Percentiles rank a stretch among this genome's conserved stretches.
These are phyloP conservation scores for Drosophila borborema DNA, from an alignment of 2,888 invertebrate genomes.

Conservation along the genomic window DNA sequence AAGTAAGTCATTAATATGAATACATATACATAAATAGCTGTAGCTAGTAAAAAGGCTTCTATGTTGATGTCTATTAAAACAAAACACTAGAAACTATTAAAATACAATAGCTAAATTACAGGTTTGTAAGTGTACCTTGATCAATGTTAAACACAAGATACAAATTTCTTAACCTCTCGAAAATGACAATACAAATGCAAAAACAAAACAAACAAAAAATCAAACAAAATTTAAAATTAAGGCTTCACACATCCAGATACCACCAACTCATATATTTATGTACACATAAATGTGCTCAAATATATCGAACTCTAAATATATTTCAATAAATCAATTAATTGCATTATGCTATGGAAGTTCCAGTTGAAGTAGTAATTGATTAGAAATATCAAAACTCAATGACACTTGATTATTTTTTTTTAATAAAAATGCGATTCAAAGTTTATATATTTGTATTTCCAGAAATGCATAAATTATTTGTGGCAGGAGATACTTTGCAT, in stretches of 20 bases:
- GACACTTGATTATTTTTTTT: slow-evolving; percentile 29
- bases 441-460: slow-evolving; percentile 37
- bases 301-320: slow-evolving; percentile 7
- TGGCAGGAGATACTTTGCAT: slow-evolving; percentile 7
- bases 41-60: slow-evolving; percentile 41
- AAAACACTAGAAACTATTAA: slow-evolving; percentile 42
- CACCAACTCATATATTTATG: slow-evolving; percentile 34
- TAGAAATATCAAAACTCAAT: slow-evolving; percentile 16
- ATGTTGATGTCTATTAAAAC: slow-evolving; percentile 37
- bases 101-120: slow-evolving; percentile 13
- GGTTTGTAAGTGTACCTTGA: slow-evolving; percentile 30
- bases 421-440: slow-evolving; percentile 23
- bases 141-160: slow-evolving; percentile 49
- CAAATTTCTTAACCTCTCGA: slow-evolving; percentile 64
- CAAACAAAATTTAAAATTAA: slow-evolving; percentile 26
- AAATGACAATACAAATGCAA: slow-evolving; percentile 66
- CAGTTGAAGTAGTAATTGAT: slow-evolving; percentile 24
- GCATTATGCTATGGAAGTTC: slow-evolving; percentile 29
- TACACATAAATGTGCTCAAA: slow-evolving; percentile 13
- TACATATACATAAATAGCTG: neutral
- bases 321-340: neutral
- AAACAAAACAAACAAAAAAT: slow-evolving; percentile 10
- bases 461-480: slow-evolving; percentile 33
- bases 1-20: slow-evolving; percentile 22
- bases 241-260: slow-evolving; percentile 32